Conservation (phyloP, 1,140 invertebrate species). For the Neotoxoptera formosana region DNA sequence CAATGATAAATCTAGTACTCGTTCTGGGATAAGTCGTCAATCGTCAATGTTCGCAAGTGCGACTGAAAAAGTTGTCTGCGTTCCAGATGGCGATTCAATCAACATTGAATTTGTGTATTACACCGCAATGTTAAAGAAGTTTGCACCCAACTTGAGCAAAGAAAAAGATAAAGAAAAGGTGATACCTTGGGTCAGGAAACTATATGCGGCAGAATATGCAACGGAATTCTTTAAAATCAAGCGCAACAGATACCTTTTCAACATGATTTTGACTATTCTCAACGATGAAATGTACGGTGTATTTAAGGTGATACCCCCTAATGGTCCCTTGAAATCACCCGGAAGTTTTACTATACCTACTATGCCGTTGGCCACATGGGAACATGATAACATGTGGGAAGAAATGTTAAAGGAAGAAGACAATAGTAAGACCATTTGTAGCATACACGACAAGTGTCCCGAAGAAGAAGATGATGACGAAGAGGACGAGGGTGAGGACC, state of each 20-base stretch:
- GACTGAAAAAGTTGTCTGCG: background rate
- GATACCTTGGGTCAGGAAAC: conserved; percentile 60
- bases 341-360: conserved; percentile 53
- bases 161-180: conserved; percentile 58
- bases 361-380: conserved; percentile 60
- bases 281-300: conserved; percentile 61
- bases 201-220: conserved; percentile 61
- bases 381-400: conserved; percentile 61
- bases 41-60: background rate
- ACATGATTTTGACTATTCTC: conserved; percentile 60
- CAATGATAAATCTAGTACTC: conserved; percentile 9
- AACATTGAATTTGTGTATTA: conserved; percentile 59
- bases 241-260: conserved; percentile 61
- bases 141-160: conserved; percentile 59
- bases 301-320: conserved; percentile 59
- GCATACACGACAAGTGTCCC: conserved; percentile 13
- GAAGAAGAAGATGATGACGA: conserved; percentile 20
- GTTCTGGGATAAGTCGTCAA: background rate
- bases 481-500: background rate
- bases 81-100: conserved; percentile 39
- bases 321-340: conserved; percentile 58
- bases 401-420: conserved; percentile 58
- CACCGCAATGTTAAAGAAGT: conserved; percentile 60
- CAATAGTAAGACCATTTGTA: background rate
- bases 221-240: conserved; percentile 61